Evolutionary conservation across 1,140 invertebrate genomes (phyloP).

Genomic region (Drosophila sturtevanti): DNA sequence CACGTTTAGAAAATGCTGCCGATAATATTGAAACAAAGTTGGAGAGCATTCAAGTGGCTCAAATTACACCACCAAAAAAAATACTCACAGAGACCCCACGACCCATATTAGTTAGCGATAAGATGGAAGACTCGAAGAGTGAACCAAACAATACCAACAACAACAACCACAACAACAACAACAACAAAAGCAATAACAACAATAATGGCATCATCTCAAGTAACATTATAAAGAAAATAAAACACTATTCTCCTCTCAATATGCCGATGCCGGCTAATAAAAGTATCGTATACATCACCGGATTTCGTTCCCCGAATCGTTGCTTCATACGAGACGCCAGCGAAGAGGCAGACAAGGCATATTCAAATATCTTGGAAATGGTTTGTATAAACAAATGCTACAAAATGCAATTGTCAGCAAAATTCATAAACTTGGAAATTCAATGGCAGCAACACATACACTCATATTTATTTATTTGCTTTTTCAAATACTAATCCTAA

Average conservation of each 20-base stretch:
- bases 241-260: neutral
- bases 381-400: conserved; percentile 42
- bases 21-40: neutral
- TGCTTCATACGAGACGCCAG: conserved; percentile 52
- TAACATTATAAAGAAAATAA: neutral
- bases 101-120: neutral
- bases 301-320: conserved; percentile 58
- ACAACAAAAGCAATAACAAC: neutral
- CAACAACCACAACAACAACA: neutral
- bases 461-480: too few relatives aligned
- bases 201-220: neutral
- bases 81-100: neutral
- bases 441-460: too few relatives aligned
- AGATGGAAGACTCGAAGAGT: neutral
- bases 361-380: conserved; percentile 36
- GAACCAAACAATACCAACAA: neutral
- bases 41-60: neutral
- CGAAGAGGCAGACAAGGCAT: conserved; percentile 30
- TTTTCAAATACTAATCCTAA: too few relatives aligned
- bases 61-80: neutral
- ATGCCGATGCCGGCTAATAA: conserved; percentile 27
- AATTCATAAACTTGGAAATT: neutral
- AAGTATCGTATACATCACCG: conserved; percentile 26
- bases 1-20: neutral
- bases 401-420: neutral